phyloP scores from a whole-genome alignment of 2,888 invertebrate species.

The Palloptera scutellata region DNA sequence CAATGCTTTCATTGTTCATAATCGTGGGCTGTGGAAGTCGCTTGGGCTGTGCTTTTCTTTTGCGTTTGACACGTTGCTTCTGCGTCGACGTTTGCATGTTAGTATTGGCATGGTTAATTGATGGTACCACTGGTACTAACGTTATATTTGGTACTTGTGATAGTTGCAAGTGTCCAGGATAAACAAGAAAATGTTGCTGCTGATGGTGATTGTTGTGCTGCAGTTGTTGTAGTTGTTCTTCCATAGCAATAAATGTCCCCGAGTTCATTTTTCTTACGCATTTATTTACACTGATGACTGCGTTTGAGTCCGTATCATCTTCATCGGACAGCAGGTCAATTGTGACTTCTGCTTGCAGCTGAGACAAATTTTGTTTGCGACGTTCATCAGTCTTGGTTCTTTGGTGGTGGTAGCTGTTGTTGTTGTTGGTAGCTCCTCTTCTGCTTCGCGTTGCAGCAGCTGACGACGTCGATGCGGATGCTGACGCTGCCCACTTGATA shows the following conservation, averaged over 20 bases:
- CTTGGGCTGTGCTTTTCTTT: conserved; percentile 45
- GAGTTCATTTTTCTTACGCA: background rate
- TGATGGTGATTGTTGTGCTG: conserved; percentile 6
- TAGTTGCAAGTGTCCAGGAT: conserved; percentile 38
- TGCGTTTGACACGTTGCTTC: conserved; percentile 35
- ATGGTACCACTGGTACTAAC: conserved; percentile 37
- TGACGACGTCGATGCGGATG: background rate
- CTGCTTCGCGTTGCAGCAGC: no score
- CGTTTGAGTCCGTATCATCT: conserved; percentile 35
- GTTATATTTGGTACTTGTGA: conserved; percentile 47
- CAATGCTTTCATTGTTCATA: conserved; percentile 47
- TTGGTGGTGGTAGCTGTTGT: conserved; percentile 12
- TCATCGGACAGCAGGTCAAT: conserved; percentile 59
- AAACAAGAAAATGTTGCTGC: conserved; percentile 15
- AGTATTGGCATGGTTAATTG: conserved; percentile 35
- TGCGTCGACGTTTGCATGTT: conserved; percentile 20
- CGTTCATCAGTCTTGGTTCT: conserved; percentile 39
- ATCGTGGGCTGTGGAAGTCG: conserved; percentile 39
- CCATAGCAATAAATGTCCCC: no score
- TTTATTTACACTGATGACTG: no score
- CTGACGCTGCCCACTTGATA: conserved; percentile 44
- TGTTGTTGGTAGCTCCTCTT: no score
- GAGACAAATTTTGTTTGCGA: conserved; percentile 42
- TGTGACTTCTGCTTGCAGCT: conserved; percentile 51
- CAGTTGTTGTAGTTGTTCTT: background rate